phyloP scores from a whole-genome alignment of 64 coral and sea anemone genomes.

The Stylophora pistillata region DNA sequence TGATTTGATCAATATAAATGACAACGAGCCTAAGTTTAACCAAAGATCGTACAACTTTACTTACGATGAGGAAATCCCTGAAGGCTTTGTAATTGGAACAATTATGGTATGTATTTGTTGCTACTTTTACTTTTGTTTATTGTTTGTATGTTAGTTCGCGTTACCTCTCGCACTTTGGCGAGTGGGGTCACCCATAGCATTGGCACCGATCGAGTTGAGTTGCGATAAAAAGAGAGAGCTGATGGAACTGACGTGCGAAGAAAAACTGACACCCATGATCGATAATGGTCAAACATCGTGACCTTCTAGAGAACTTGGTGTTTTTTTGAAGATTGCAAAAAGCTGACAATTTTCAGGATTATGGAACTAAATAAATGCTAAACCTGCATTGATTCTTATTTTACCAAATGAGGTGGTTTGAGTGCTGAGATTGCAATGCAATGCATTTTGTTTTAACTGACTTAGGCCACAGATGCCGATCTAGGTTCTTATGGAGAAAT shows the following conservation, averaged over 20 bases:
- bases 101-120: constrained; percentile 57
- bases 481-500: constrained; percentile 71
- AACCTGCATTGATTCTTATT: not conserved
- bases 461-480: constrained; percentile 83
- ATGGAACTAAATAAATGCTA: no score
- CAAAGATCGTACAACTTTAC: constrained; percentile 73
- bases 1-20: constrained; percentile 77
- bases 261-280: no score
- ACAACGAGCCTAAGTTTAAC: constrained; percentile 76
- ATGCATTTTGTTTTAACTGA: not conserved
- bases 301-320: no score
- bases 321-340: no score
- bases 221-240: no score
- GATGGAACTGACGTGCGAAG: no score
- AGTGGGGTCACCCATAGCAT: no score
- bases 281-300: no score
- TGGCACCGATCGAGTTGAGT: no score
- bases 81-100: constrained; percentile 53
- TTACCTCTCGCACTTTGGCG: not conserved
- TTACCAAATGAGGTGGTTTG: not conserved
- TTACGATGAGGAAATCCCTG: constrained; percentile 73
- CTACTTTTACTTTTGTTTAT: not conserved
- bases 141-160: not conserved
- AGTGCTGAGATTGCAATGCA: no score
- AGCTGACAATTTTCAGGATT: no score